Conservation (phyloP, 2,888 invertebrate genomes). For the Pimpla rufipes region DNA sequence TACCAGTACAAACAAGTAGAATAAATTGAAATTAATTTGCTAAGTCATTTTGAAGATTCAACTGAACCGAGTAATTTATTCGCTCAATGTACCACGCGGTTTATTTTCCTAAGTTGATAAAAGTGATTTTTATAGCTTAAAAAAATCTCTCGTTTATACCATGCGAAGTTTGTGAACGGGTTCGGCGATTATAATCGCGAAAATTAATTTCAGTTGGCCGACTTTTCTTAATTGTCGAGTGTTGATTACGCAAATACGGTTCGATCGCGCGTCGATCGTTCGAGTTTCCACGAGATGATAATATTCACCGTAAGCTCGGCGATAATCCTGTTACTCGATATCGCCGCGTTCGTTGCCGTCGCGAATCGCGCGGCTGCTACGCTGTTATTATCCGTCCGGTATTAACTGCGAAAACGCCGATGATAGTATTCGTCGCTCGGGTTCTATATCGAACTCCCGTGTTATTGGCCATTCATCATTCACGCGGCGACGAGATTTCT, state of each 20-base stretch:
- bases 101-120: no score
- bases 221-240: constrained; percentile 13
- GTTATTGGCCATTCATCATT: constrained; percentile 46
- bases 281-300: constrained; percentile 10
- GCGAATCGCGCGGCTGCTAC: background rate
- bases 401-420: constrained; percentile 21
- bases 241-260: background rate
- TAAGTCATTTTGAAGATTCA: no score
- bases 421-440: constrained; percentile 5
- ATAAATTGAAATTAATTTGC: no score
- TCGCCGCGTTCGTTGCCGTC: background rate
- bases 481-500: constrained; percentile 31
- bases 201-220: background rate
- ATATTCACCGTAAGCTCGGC: constrained; percentile 10
- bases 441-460: constrained; percentile 1
- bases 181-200: background rate
- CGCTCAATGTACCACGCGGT: no score
- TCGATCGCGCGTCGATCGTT: constrained; percentile 8
- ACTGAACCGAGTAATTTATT: no score
- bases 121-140: no score
- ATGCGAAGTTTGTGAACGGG: no score
- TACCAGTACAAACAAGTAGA: no score
- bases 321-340: constrained; percentile 45
- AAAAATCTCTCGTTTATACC: no score
- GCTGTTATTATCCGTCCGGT: background rate